Evolutionary conservation across 2,797 vertebrate genomes (phyloP).

Genomic region (Betta splendens): DNA sequence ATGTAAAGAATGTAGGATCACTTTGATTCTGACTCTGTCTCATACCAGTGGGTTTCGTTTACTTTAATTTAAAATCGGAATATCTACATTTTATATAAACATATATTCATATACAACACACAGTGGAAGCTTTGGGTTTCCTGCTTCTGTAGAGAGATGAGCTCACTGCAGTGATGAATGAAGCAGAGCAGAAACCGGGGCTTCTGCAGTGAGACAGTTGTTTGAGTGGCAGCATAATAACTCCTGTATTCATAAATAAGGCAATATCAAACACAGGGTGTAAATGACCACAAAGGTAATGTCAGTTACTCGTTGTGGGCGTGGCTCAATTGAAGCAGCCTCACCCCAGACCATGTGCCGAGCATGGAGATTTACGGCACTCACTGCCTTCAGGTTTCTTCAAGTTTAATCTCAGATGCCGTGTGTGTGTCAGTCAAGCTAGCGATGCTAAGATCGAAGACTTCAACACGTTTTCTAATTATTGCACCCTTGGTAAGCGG

Average conservation of each 20-base stretch:
- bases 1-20: no score
- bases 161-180: conserved; percentile 10
- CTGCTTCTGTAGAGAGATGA: conserved; percentile 9
- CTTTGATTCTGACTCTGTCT: neutral
- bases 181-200: conserved; percentile 3
- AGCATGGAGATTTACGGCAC: no score
- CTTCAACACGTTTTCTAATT: no score
- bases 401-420: no score
- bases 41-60: neutral
- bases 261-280: neutral
- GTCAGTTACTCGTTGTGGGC: no score
- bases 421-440: no score
- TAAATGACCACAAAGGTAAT: no score
- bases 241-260: conserved; percentile 28
- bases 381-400: no score
- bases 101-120: neutral
- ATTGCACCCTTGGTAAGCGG: no score
- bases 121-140: conserved; percentile 5
- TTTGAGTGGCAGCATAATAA: conserved; percentile 37
- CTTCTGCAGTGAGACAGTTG: conserved; percentile 6
- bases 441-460: no score
- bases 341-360: no score
- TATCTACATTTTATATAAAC: neutral
- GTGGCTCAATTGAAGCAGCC: no score
- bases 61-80: neutral